Base-by-base conservation (phyloP, 2,888 invertebrate genomes). In the Mystacides longicornis region DNA sequence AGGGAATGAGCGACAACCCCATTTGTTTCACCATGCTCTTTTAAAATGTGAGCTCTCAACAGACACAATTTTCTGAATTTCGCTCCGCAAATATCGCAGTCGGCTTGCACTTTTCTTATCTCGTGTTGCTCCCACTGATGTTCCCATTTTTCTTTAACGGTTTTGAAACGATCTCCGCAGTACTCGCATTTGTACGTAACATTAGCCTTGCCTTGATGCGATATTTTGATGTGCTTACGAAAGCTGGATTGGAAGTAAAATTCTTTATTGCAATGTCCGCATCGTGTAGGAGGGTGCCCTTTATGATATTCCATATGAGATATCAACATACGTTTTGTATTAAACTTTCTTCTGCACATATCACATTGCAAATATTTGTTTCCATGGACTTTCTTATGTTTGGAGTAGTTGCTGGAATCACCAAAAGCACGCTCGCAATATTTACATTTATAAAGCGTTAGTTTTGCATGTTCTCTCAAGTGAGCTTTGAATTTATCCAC, bases 401-500 rank as follows among this genome's bases (percentile, higher is more conserved):
- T 77, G 1, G 76, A 77, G 58, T 76, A 77, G 57, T 77, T 77
- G 57, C 75, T 75, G 19, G 77, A 77, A 54, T 77, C 77, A 57
- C 74, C 74, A 60, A 77, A 77, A 5, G 73, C 71, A 59, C 77
- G 76, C 54, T 76, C 71, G 64, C 77, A 77, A 58, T 74, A 70
- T 0, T 70, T 72, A 63, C 77, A 77, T 55, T 74, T 71, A 67
- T 77, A 77, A 1, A 74, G 59, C 0, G 77, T 77, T 0, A 77
- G 66, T 58, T 74, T 73, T 3, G 76, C 76, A 65, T 77, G 77
- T 53, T 74, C 73, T 27, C 77, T 68, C 1, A 77, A 63, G 57
- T 77, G 77, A 0, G 72, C 73, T 54, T 77, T 77, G 63, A 75
- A 77, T 56, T 68, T 71, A 63, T 77, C 76, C 0, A 76, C 64